A percentile compares a stretch with the other conserved stretches of the same genome.
Conservation (phyloP, 1,140 invertebrate species). For the Penaeus indicus region DNA sequence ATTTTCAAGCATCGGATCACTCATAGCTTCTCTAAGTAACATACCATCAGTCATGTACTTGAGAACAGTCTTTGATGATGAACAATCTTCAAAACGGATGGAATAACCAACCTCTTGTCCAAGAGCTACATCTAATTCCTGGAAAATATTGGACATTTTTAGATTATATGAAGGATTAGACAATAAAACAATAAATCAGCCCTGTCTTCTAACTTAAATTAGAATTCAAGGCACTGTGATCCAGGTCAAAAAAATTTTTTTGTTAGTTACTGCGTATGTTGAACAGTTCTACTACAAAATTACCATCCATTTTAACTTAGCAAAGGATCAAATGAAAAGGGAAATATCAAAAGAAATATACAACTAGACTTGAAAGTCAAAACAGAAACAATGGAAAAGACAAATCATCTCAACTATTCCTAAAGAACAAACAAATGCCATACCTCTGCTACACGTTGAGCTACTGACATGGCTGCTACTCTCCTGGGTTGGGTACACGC, state of each 20-base stretch:
- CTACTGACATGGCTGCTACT: slow-evolving; percentile 99
- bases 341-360: no score
- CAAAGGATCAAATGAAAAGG: no score
- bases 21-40: slow-evolving; percentile 99
- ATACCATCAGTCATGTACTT: slow-evolving; percentile 99
- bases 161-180: neutral
- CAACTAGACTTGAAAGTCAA: no score
- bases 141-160: slow-evolving; percentile 79
- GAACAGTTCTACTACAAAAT: no score
- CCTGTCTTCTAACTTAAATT: no score
- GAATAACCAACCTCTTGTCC: slow-evolving; percentile 99
- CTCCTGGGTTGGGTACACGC: slow-evolving; percentile 97
- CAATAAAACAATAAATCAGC: no score
- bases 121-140: slow-evolving; percentile 98
- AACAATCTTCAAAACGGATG: slow-evolving; percentile 99
- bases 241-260: no score
- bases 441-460: slow-evolving; percentile 95
- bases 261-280: no score
- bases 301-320: no score
- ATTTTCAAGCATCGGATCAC: slow-evolving; percentile 95
- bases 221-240: no score
- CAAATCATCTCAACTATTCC: no score
- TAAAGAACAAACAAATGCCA: neutral
- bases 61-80: slow-evolving; percentile 90
- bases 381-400: no score